Conservation (phyloP, 2,888 invertebrate species). For the Periphyllus acericola region DNA sequence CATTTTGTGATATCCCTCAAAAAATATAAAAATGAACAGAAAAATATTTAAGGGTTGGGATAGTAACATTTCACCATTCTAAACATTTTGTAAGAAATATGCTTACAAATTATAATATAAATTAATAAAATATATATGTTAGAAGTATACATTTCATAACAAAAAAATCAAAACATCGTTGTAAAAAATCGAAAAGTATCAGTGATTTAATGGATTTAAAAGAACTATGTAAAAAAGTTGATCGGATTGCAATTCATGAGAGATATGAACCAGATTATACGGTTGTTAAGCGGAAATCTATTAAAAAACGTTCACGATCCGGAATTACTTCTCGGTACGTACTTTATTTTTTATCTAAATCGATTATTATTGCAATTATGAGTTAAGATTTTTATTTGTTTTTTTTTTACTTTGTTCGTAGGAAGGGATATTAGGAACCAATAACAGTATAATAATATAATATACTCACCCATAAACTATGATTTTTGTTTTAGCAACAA, state of each 20-base stretch:
- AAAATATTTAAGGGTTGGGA: no score
- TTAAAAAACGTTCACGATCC: slow-evolving; percentile 6
- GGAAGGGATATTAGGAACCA: no score
- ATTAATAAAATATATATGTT: neutral
- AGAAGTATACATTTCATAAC: neutral
- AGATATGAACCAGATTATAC: slow-evolving; percentile 2
- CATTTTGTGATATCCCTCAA: no score
- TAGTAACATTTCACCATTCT: no score
- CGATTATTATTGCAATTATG: neutral
- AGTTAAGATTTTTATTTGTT: no score
- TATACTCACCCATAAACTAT: no score
- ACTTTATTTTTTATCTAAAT: neutral
- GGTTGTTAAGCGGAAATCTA: neutral
- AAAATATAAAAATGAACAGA: no score
- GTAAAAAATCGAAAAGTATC: slow-evolving; percentile 51
- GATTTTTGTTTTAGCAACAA: no score
- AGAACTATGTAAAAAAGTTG: slow-evolving; percentile 57
- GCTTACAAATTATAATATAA: neutral
- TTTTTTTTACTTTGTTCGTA: no score
- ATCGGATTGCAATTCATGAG: slow-evolving; percentile 45
- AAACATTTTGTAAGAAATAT: neutral
- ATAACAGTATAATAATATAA: no score
- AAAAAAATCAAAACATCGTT: slow-evolving; percentile 33
- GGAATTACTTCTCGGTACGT: neutral
- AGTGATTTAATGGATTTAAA: slow-evolving; percentile 51